Conservation (phyloP, 2,113 vertebrate species). For the Festucalex cinctus region DNA sequence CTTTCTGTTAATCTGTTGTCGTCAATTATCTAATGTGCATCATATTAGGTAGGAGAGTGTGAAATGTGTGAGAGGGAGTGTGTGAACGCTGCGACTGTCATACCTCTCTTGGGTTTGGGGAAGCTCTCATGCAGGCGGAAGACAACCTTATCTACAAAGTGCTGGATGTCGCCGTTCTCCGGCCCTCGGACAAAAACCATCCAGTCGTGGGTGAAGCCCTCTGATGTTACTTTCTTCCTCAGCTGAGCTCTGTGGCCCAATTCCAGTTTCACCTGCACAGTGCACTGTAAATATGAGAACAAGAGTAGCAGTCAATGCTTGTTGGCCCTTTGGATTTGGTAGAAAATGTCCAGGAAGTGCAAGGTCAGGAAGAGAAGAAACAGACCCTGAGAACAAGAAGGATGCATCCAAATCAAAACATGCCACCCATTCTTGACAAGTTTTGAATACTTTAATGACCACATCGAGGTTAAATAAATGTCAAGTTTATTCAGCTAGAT, state of each 20-base stretch:
- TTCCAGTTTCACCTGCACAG: conserved; percentile 98
- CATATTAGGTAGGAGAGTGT: not conserved
- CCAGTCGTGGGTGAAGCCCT: conserved; percentile 99
- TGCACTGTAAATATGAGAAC: conserved; percentile 77
- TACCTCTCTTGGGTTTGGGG: conserved; percentile 96
- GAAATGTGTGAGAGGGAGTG: not conserved
- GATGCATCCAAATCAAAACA: not conserved
- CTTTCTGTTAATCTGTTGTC: not conserved
- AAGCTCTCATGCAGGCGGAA: conserved; percentile 98
- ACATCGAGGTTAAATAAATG: conserved; percentile 12
- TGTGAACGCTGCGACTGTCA: conserved; percentile 23
- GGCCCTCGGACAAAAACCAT: conserved; percentile 98
- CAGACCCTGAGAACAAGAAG: conserved; percentile 6
- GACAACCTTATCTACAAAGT: conserved; percentile 97
- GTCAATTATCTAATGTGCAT: not conserved
- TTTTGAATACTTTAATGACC: conserved; percentile 1
- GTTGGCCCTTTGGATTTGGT: not conserved
- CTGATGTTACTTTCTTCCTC: conserved; percentile 92
- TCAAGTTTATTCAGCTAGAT: not conserved
- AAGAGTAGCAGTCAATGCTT: not conserved
- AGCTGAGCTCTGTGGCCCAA: conserved; percentile 94
- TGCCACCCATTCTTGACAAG: not conserved
- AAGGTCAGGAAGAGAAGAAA: not conserved
- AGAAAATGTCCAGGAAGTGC: not conserved
- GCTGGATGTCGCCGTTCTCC: conserved; percentile 95